Conservation (phyloP, 2,113 vertebrate genomes). For the Lepus timidus region DNA sequence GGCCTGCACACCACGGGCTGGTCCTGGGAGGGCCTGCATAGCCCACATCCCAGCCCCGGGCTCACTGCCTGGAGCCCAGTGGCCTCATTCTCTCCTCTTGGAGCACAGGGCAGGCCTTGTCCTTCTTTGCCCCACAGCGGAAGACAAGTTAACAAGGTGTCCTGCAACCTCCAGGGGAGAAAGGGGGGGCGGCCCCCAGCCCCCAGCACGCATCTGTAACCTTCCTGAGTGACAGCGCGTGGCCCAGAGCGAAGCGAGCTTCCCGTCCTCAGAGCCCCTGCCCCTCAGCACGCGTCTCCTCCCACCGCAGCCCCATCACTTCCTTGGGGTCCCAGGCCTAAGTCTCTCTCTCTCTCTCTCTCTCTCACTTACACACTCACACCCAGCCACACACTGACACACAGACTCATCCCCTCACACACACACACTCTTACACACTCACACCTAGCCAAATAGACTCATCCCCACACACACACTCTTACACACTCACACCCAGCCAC, state of each 20-base stretch:
- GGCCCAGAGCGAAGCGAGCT: background rate
- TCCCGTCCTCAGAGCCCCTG: background rate
- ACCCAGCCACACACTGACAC: too few species aligned
- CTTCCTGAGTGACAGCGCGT: background rate
- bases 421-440: too few species aligned
- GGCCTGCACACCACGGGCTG: background rate
- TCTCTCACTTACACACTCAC: too few species aligned
- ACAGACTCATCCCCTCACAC: too few species aligned
- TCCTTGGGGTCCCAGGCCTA: background rate
- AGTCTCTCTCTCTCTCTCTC: background rate
- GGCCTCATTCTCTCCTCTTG: background rate
- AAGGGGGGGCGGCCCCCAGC: background rate
- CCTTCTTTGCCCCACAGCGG: background rate
- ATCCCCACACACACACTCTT: too few species aligned
- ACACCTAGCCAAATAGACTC: too few species aligned
- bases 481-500: too few species aligned
- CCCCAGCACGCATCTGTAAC: background rate
- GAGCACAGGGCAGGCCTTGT: background rate
- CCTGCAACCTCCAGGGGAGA: background rate
- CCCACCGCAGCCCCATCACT: background rate
- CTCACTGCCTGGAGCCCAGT: background rate
- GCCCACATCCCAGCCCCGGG: background rate
- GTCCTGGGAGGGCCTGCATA: background rate
- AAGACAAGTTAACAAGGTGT: background rate
- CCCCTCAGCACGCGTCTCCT: background rate